Evolutionary conservation across 2,797 vertebrate species (phyloP), one percentile per base, ranked within the genome.

Genomic region (Sebastes trivittatus): DNA sequence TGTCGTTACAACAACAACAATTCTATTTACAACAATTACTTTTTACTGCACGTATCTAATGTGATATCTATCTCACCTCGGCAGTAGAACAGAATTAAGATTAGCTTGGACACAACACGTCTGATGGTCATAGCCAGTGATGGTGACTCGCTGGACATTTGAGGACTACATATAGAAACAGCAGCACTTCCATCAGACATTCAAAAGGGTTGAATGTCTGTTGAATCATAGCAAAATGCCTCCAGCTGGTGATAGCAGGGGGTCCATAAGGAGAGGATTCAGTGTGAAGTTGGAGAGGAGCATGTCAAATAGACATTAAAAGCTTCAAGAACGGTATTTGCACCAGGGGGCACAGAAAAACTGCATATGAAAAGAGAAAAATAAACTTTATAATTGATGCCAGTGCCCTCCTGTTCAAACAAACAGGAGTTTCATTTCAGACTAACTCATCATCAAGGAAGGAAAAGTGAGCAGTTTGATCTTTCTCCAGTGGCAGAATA

Each of bases 301-400:
- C 86, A 76, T 92, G 83, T 85, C 83, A 85, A 91, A 88, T 59
- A 88, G 81, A 88, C 72, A 72, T 79, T 84, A 83, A 87, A 88
- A 77, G 72, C 78, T 82, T 61, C 56, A 32, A 85, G 75, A 70
- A 61, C 13, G 3, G 42, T 76, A 64, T 66, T 81, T 78, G 25
- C 78, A 84, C 80, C 52, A 18, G 32, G 55, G 77, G 76, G 80
- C 62, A 72, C 6, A 62, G 42, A 59, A 46, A 83, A 80, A 86
- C 18, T 81, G 27, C 61, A 46, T 67, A 54, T 65, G 30, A 68
- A 75, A 70, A 73, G 59, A 73, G 56, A 1, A 34, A 27, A 65
- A 78, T 65, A 59, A 52, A 62, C 25, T 25, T 36, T 62, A 80
- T 71, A 89, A 89, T 83, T 83, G 76, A 85, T 87, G 73, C 54